A percentile compares a stretch with the other conserved stretches of the same genome.
Conservation (phyloP, 2,888 invertebrate genomes). For the Pterostichus niger region DNA sequence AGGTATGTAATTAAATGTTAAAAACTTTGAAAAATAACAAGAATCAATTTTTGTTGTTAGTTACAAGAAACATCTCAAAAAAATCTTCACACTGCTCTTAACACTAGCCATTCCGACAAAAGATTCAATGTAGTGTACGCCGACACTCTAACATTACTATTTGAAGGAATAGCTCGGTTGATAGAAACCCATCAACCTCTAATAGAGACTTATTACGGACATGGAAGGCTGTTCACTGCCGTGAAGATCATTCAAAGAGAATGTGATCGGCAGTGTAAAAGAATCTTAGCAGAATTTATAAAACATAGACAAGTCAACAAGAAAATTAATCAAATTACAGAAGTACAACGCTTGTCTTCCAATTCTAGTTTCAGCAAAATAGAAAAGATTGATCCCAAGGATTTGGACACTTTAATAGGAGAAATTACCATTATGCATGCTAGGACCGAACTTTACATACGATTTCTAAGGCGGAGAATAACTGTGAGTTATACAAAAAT, state of each 20-base stretch:
- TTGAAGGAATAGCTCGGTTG: constrained; percentile 91
- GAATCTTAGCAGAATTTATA: constrained; percentile 86
- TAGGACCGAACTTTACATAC: constrained; percentile 92
- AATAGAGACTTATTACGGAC: constrained; percentile 93
- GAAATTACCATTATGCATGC: constrained; percentile 96
- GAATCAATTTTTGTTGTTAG: constrained; percentile 73
- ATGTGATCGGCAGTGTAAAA: constrained; percentile 84
- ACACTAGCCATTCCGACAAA: constrained; percentile 84
- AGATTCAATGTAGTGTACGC: constrained; percentile 89
- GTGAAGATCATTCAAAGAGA: constrained; percentile 87
- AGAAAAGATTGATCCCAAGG: constrained; percentile 87
- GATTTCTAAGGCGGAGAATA: constrained; percentile 90
- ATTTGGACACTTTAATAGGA: constrained; percentile 91
- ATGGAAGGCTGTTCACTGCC: constrained; percentile 86
- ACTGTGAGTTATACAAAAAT: constrained; percentile 81
- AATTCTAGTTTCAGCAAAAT: constrained; percentile 75
- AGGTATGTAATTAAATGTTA: constrained; percentile 77
- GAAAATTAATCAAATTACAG: constrained; percentile 83
- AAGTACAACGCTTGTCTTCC: constrained; percentile 78
- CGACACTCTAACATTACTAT: constrained; percentile 90
- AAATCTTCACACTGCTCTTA: constrained; percentile 84
- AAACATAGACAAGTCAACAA: constrained; percentile 83
- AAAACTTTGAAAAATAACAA: neutral
- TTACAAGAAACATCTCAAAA: constrained; percentile 85
- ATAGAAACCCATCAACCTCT: constrained; percentile 93